A percentile compares a stretch with the other conserved stretches of the same genome.
Conservation (phyloP, 2,797 vertebrate species). For the Ispidina lecontei region DNA sequence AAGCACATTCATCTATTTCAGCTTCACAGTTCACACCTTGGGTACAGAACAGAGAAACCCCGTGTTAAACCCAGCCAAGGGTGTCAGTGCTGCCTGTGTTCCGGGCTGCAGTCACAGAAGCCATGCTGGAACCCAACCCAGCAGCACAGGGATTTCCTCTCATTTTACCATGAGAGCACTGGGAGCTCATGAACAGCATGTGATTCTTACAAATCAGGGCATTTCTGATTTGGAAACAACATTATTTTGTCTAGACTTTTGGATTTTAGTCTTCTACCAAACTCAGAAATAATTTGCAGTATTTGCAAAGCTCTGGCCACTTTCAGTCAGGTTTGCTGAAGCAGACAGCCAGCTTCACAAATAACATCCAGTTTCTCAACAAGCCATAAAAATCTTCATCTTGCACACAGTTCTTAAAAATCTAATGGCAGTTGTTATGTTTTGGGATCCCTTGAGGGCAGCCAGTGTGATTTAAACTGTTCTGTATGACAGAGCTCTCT, state of each 20-base stretch:
- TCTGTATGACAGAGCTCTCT: neutral
- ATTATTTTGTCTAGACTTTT: neutral
- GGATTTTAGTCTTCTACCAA: neutral
- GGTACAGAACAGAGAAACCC: neutral
- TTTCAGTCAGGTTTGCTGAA: neutral
- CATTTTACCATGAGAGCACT: neutral
- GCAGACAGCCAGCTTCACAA: neutral
- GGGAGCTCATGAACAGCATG: neutral
- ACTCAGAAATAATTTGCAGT: neutral
- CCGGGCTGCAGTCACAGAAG: neutral
- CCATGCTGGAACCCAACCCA: neutral
- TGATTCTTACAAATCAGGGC: neutral
- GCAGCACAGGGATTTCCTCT: neutral
- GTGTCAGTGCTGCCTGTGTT: neutral
- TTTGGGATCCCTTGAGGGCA: neutral
- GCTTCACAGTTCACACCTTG: conserved; percentile 88
- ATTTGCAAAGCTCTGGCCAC: neutral
- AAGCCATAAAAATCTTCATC: neutral
- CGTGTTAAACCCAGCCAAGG: neutral
- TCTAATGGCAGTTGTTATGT: neutral
- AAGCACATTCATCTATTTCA: conserved; percentile 92
- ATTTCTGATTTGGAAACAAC: neutral
- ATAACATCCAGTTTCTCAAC: neutral
- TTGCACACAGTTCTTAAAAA: neutral
- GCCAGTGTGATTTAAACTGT: neutral